Evolutionary conservation across 2,113 vertebrate genomes (phyloP).

Genomic region (Mus musculus): GRCm39 chr1:158543501-158544000

Average conservation of each 20-base stretch:
- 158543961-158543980: constrained; percentile 28
- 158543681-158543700: constrained; percentile 11
- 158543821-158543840: too few species aligned
- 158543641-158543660: neutral
- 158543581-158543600: neutral
- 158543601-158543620: neutral
- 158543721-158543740: neutral
- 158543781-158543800: neutral
- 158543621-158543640: neutral
- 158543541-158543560: neutral
- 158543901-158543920: neutral
- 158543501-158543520: neutral
- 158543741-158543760: neutral
- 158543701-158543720: neutral
- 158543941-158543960: constrained; percentile 1
- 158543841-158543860: neutral
- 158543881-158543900: neutral
- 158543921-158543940: neutral
- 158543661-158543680: neutral
- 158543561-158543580: neutral
- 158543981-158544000: neutral
- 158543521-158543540: neutral
- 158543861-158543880: neutral
- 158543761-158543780: neutral
- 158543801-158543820: neutral